These are phyloP conservation scores for Solea senegalensis DNA, from an alignment of 2,113 vertebrate genomes.

Conservation along the genomic window DNA sequence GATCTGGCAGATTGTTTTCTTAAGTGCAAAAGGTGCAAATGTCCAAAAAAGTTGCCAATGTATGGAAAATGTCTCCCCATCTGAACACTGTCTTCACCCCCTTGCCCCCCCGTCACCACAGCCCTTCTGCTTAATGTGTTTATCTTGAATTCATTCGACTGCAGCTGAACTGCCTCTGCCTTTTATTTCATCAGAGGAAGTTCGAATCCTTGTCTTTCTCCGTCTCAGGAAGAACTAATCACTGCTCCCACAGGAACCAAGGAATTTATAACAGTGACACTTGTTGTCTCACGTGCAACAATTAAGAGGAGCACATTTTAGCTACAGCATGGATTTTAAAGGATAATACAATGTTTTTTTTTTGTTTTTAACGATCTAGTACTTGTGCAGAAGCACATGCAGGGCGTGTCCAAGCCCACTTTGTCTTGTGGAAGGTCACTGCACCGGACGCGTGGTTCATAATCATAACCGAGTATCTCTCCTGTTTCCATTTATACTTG, in stretches of 20 bases:
- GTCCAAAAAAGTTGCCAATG: slow-evolving; percentile 59
- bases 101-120: slow-evolving; percentile 37
- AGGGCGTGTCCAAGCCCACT: background rate
- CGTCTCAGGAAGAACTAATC: slow-evolving; percentile 62
- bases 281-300: slow-evolving; percentile 28
- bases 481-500: too few relatives aligned
- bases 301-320: slow-evolving; percentile 37
- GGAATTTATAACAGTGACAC: slow-evolving; percentile 58
- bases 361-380: background rate
- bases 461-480: too few relatives aligned
- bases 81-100: slow-evolving; percentile 51
- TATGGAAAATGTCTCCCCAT: slow-evolving; percentile 64
- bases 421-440: background rate
- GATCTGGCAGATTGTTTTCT: slow-evolving; percentile 68
- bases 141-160: slow-evolving; percentile 66
- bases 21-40: slow-evolving; percentile 70
- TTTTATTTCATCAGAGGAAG: slow-evolving; percentile 57
- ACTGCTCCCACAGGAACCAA: slow-evolving; percentile 48
- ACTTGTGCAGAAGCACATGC: background rate
- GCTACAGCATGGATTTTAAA: slow-evolving; percentile 14
- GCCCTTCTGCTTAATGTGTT: slow-evolving; percentile 64
- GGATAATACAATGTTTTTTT: slow-evolving; percentile 1
- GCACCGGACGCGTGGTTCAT: too few relatives aligned
- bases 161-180: slow-evolving; percentile 25
- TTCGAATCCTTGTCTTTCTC: slow-evolving; percentile 52